Conservation (phyloP, 1,140 invertebrate genomes). For the Aporrectodea caliginosa region DNA sequence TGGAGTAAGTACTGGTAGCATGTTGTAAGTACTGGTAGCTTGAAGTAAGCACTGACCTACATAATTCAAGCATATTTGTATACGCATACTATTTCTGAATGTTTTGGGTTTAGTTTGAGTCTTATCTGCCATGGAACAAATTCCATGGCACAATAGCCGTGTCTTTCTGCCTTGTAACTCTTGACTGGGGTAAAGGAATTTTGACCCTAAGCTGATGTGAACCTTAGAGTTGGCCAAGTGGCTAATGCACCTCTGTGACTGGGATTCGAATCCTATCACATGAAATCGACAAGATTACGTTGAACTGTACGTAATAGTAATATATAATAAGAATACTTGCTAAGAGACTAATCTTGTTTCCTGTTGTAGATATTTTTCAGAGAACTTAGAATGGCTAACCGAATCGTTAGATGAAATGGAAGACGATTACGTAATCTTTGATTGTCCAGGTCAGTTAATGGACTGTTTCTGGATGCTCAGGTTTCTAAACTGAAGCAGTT, state of each 20-base stretch:
- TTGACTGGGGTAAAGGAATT: background rate
- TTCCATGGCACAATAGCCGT: no score
- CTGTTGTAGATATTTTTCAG: constrained; percentile 71
- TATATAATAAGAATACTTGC: background rate
- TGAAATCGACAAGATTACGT: background rate
- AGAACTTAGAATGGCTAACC: constrained; percentile 86
- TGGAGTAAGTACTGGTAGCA: constrained; percentile 87
- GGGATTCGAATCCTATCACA: background rate
- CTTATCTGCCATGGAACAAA: no score
- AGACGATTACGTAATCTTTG: constrained; percentile 92
- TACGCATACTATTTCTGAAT: no score
- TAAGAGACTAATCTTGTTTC: background rate
- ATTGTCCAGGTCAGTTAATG: constrained; percentile 81
- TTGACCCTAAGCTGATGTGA: background rate
- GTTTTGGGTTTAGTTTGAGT: no score
- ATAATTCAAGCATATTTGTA: no score
- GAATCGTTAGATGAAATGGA: constrained; percentile 64
- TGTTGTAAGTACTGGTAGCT: no score
- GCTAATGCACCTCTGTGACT: background rate
- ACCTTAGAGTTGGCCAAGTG: background rate
- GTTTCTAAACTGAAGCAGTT: no score
- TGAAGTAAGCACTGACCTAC: no score
- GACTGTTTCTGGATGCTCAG: no score
- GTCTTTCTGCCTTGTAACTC: no score
- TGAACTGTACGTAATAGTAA: background rate